phyloP scores from a whole-genome alignment of 2,888 invertebrate genomes.

The Drosophila atripex region DNA sequence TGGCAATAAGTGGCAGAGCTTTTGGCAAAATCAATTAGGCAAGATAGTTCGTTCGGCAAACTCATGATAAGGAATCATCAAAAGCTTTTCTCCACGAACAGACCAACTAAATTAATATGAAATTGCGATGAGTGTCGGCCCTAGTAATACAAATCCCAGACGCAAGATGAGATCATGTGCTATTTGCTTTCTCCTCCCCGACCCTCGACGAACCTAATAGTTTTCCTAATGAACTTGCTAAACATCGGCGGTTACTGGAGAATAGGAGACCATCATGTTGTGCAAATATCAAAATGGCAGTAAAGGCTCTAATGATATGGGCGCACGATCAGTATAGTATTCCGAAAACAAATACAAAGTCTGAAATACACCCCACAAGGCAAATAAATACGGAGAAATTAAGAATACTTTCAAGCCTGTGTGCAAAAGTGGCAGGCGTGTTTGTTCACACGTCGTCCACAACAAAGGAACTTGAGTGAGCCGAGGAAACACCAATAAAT shows the following conservation, averaged over 20 bases:
- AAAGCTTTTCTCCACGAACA: slow-evolving; percentile 16
- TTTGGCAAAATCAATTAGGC: slow-evolving; percentile 19
- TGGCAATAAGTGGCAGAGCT: slow-evolving; percentile 16
- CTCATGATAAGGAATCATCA: slow-evolving; percentile 12
- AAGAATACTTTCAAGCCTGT: slow-evolving; percentile 9
- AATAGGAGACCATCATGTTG: slow-evolving; percentile 48
- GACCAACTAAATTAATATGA: slow-evolving; percentile 12
- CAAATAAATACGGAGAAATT: slow-evolving; percentile 14
- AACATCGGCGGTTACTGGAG: slow-evolving; percentile 10
- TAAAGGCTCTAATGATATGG: slow-evolving; percentile 30
- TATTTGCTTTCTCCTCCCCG: slow-evolving; percentile 6
- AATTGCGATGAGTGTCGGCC: slow-evolving; percentile 20
- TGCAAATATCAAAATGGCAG: slow-evolving; percentile 49
- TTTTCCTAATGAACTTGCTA: slow-evolving; percentile 56
- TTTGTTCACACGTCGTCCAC: slow-evolving; percentile 63
- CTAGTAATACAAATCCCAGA: slow-evolving; percentile 13
- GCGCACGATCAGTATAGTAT: slow-evolving; percentile 23
- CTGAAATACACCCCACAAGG: slow-evolving; percentile 18
- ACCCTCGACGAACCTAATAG: slow-evolving; percentile 44
- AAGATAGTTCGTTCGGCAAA: slow-evolving; percentile 18
- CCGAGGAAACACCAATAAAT: slow-evolving; percentile 16
- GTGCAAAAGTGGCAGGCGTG: slow-evolving; percentile 53
- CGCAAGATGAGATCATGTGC: slow-evolving; percentile 67
- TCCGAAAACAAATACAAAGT: slow-evolving; percentile 51
- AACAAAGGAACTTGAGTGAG: slow-evolving; percentile 39